These are phyloP conservation scores for Ploceus nigricollis DNA, from an alignment of 2,113 vertebrate genomes.

Conservation along the genomic window DNA sequence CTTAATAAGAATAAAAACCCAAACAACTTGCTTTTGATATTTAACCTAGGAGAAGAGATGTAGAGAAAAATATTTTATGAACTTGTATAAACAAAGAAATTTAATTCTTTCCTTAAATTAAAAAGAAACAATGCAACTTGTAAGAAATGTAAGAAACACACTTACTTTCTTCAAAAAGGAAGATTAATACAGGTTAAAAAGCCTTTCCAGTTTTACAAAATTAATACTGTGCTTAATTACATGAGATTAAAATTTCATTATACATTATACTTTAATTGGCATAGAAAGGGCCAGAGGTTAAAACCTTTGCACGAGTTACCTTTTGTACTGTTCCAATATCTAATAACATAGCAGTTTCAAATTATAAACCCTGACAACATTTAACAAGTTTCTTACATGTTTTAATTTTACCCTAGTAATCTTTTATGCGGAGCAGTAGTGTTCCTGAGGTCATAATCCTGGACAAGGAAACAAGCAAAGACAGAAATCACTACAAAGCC, in stretches of 20 bases:
- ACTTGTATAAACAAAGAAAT: slow-evolving; percentile 57
- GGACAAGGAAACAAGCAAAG: slow-evolving; percentile 24
- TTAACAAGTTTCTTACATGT: slow-evolving; percentile 63
- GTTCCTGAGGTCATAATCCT: slow-evolving; percentile 35
- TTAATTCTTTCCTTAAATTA: slow-evolving; percentile 61
- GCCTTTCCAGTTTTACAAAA: slow-evolving; percentile 61
- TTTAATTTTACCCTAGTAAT: slow-evolving; percentile 65
- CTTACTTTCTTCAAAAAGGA: slow-evolving; percentile 57
- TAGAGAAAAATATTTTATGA: slow-evolving; percentile 51
- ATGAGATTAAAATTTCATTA: slow-evolving; percentile 66
- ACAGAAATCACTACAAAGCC: slow-evolving; percentile 21
- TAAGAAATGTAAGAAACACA: slow-evolving; percentile 15
- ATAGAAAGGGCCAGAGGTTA: slow-evolving; percentile 43
- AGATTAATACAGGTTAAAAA: slow-evolving; percentile 65
- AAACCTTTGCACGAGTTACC: slow-evolving; percentile 30
- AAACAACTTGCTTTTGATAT: slow-evolving; percentile 62
- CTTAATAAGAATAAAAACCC: slow-evolving; percentile 44
- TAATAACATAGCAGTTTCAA: slow-evolving; percentile 61
- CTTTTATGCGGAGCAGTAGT: slow-evolving; percentile 39
- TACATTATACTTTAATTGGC: slow-evolving; percentile 61
- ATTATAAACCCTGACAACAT: slow-evolving; percentile 53
- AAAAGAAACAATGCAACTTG: slow-evolving; percentile 46
- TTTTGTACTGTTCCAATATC: slow-evolving; percentile 53
- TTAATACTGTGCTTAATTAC: slow-evolving; percentile 69
- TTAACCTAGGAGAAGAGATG: slow-evolving; percentile 25